Evolutionary conservation across 1,140 invertebrate genomes (phyloP).

Genomic region (Odontomachus brunneus): DNA sequence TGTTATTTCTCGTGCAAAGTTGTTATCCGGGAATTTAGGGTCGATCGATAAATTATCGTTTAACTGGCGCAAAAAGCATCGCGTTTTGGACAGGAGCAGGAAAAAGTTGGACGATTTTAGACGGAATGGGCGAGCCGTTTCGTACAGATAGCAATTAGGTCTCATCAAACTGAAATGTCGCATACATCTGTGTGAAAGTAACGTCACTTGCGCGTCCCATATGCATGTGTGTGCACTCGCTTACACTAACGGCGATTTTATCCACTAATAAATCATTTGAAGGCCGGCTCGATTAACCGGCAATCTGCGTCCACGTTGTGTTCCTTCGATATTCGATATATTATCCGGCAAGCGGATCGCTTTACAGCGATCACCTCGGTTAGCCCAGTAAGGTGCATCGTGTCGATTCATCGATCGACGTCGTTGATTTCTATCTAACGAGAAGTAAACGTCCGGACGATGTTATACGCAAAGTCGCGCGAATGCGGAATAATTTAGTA

Average conservation of each 20-base stretch:
- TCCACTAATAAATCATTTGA: constrained; percentile 75
- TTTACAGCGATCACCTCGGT: constrained; percentile 51
- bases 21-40: constrained; percentile 18
- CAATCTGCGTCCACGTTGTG: constrained; percentile 57
- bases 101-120: constrained; percentile 31
- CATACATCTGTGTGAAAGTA: constrained; percentile 64
- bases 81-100: constrained; percentile 14
- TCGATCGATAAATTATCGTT: constrained; percentile 52
- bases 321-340: constrained; percentile 63
- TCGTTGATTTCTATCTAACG: constrained; percentile 45
- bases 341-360: constrained; percentile 33
- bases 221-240: constrained; percentile 13
- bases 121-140: constrained; percentile 33
- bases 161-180: constrained; percentile 70
- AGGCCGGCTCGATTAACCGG: constrained; percentile 61
- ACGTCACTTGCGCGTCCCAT: constrained; percentile 58
- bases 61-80: constrained; percentile 48
- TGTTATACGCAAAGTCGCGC: constrained; percentile 34
- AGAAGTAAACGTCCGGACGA: constrained; percentile 48
- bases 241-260: constrained; percentile 66
- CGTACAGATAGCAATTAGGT: constrained; percentile 70
- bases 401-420: constrained; percentile 36
- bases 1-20: neutral
- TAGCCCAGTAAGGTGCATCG: neutral
- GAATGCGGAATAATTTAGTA: constrained; percentile 66